Conservation (phyloP, 2,113 vertebrate species). For the Illadopsis cleaveri region DNA sequence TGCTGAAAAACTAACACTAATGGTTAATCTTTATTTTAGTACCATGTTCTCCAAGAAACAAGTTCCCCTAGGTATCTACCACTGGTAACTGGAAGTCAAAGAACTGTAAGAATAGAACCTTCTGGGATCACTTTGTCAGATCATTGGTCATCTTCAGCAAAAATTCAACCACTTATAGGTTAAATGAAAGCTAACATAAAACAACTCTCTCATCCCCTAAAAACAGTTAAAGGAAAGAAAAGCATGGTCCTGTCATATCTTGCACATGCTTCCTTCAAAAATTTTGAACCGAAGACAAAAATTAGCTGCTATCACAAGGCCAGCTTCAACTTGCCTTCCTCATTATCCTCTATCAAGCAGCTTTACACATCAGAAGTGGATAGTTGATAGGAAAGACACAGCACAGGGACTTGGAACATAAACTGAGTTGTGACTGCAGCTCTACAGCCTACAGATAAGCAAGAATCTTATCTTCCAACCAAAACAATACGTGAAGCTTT, state of each 20-base stretch:
- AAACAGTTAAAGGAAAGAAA: background rate
- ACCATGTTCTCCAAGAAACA: background rate
- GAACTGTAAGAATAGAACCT: background rate
- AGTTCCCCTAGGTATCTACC: background rate
- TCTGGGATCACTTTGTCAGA: background rate
- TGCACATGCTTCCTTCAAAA: background rate
- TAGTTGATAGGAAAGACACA: background rate
- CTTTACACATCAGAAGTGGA: background rate
- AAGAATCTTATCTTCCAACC: background rate
- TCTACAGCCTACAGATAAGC: background rate
- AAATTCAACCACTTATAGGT: background rate
- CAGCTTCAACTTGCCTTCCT: slow-evolving; percentile 11
- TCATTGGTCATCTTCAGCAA: background rate
- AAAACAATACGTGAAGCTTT: background rate
- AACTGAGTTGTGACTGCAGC: background rate
- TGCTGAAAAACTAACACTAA: background rate
- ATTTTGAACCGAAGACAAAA: background rate
- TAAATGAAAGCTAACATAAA: background rate
- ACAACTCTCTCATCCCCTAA: background rate
- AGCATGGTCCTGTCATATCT: background rate
- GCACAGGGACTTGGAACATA: background rate
- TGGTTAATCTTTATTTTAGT: background rate
- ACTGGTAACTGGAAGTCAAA: background rate
- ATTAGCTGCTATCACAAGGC: background rate
- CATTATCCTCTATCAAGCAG: background rate